phyloP scores from a whole-genome alignment of 2,113 vertebrate species.

The Trogon surrucura region DNA sequence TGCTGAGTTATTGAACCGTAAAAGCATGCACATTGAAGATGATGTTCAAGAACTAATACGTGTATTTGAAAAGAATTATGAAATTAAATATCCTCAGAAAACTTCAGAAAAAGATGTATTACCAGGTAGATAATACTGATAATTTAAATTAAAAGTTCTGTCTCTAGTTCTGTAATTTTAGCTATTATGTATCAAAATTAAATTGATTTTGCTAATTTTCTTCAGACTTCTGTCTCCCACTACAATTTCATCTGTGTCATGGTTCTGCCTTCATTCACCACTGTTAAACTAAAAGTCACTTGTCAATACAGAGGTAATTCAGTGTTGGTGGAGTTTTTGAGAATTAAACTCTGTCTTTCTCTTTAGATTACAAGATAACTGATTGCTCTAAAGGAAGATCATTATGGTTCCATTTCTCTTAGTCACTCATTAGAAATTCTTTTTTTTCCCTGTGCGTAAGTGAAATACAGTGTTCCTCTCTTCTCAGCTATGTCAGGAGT shows the following conservation, averaged over 20 bases:
- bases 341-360: neutral
- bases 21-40: conserved; percentile 77
- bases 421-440: neutral
- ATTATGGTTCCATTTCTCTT: neutral
- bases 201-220: neutral
- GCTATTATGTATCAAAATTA: neutral
- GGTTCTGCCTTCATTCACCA: neutral
- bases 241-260: neutral
- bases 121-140: conserved; percentile 55
- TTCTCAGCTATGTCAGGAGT: neutral
- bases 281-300: neutral
- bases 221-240: neutral
- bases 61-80: conserved; percentile 76
- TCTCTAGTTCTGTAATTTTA: neutral
- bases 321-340: neutral
- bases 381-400: neutral
- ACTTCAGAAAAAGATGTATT: neutral
- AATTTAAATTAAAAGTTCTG: neutral
- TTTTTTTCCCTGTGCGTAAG: neutral
- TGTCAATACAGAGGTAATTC: neutral
- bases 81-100: conserved; percentile 59
- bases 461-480: neutral
- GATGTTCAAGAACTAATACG: conserved; percentile 77
- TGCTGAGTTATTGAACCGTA: conserved; percentile 75
- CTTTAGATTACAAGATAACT: neutral